A percentile compares a stretch with the other conserved stretches of the same genome.
Evolutionary conservation across 53 echinoderm and acorn worm species (phyloP).

Genomic region (Luidia sarsii): DNA sequence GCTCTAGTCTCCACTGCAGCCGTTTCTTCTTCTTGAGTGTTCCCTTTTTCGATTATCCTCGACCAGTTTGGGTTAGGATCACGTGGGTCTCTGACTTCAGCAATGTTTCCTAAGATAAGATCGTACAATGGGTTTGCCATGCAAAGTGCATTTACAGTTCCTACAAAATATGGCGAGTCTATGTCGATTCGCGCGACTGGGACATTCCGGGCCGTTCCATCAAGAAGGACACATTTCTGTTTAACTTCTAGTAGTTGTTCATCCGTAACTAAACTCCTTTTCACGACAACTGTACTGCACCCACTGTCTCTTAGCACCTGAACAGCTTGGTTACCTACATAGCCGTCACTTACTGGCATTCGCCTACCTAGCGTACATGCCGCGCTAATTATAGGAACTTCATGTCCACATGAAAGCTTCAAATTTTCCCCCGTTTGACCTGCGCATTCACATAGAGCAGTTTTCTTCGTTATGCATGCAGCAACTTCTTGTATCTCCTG

Average conservation of each 20-base stretch:
- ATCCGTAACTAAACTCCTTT: neutral
- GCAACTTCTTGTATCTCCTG: neutral
- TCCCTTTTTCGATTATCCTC: neutral
- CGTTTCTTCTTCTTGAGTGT: too few relatives aligned
- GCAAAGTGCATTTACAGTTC: conserved; percentile 18
- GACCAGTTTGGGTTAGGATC: conserved; percentile 15
- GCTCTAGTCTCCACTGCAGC: conserved; percentile 25
- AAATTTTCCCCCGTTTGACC: neutral
- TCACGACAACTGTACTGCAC: conserved; percentile 32
- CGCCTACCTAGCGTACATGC: conserved; percentile 4
- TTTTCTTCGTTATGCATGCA: neutral
- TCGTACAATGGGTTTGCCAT: conserved; percentile 27
- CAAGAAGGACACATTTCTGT: conserved; percentile 30
- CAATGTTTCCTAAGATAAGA: neutral
- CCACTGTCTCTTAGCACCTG: conserved; percentile 32
- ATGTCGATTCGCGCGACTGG: conserved; percentile 34
- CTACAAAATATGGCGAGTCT: conserved; percentile 21
- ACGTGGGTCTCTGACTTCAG: neutral
- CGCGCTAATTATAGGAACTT: conserved; percentile 18
- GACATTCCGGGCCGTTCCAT: conserved; percentile 45
- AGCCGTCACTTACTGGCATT: conserved; percentile 9
- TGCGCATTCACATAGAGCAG: neutral
- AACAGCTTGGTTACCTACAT: neutral
- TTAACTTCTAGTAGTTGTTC: conserved; percentile 8
- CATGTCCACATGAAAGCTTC: conserved; percentile 22